phyloP scores from a whole-genome alignment of 2,888 invertebrate species.

The Tiliacea aurago region DNA sequence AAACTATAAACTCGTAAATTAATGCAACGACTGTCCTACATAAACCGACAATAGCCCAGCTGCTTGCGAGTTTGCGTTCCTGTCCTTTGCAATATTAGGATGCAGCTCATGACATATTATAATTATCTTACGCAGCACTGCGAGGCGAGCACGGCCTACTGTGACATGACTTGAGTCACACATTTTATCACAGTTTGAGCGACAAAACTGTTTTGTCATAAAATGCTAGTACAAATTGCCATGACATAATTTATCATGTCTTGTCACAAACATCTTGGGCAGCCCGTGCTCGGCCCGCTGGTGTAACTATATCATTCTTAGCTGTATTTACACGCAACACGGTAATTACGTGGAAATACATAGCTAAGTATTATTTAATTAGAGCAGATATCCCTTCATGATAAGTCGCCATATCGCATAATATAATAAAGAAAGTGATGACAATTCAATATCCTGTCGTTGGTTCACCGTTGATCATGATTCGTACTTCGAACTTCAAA shows the following conservation, averaged over 20 bases:
- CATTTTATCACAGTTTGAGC: too few relatives aligned
- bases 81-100: conserved; percentile 8
- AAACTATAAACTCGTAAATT: conserved; percentile 27
- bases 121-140: background rate
- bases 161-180: too few relatives aligned
- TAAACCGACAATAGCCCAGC: conserved; percentile 19
- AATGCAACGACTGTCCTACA: conserved; percentile 19
- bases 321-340: too few relatives aligned
- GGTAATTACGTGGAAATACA: too few relatives aligned
- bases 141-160: too few relatives aligned
- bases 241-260: too few relatives aligned
- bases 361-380: background rate
- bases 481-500: background rate
- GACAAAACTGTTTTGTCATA: too few relatives aligned
- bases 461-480: background rate
- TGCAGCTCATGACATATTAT: conserved; percentile 4
- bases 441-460: background rate
- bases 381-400: background rate
- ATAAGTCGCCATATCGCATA: too few relatives aligned
- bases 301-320: background rate
- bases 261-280: too few relatives aligned
- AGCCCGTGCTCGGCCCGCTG: too few relatives aligned
- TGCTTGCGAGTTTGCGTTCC: conserved; percentile 1
- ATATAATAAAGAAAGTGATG: conserved; percentile 2
- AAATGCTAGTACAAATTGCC: too few relatives aligned